Evolutionary conservation across 35 echinoderm and acorn worm species (phyloP).

Genomic region (Nesometra sesokonis): DNA sequence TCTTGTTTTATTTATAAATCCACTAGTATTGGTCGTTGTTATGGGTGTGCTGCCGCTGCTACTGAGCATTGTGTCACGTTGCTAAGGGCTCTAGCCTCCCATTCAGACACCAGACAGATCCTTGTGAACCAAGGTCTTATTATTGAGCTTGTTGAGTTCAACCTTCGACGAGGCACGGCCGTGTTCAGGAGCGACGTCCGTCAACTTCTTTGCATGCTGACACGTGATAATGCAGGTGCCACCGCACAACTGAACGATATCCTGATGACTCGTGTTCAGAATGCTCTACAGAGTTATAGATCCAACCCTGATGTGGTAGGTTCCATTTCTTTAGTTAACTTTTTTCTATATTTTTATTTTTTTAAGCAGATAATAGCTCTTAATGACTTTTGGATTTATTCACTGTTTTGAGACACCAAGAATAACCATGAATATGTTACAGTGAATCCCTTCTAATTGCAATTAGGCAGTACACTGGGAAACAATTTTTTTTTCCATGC

Average conservation of each 20-base stretch:
- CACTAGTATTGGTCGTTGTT: conserved; percentile 63
- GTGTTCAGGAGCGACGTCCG: conserved; percentile 67
- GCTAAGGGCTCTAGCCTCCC: conserved; percentile 76
- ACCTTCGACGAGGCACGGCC: conserved; percentile 70
- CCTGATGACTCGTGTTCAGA: conserved; percentile 61
- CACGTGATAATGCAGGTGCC: conserved; percentile 64
- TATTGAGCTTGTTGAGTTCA: conserved; percentile 79
- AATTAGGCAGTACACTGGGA: no score
- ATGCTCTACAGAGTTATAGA: conserved; percentile 46
- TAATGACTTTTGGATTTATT: no score
- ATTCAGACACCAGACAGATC: conserved; percentile 85
- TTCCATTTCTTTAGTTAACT: neutral
- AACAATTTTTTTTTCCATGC: no score
- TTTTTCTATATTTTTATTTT: neutral
- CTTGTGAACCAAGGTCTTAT: conserved; percentile 81
- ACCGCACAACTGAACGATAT: conserved; percentile 78
- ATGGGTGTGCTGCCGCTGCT: conserved; percentile 87
- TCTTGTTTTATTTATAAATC: neutral
- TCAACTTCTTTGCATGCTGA: conserved; percentile 74
- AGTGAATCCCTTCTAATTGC: no score
- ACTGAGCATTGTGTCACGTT: conserved; percentile 98
- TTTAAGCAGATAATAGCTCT: no score
- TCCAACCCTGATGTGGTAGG: conserved; percentile 86
- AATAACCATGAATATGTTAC: no score
- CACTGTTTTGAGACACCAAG: no score